Percentiles rank a stretch among this genome's conserved stretches.
phyloP scores from a whole-genome alignment of 2,113 vertebrate genomes.

The Mesocricetus auratus region DNA sequence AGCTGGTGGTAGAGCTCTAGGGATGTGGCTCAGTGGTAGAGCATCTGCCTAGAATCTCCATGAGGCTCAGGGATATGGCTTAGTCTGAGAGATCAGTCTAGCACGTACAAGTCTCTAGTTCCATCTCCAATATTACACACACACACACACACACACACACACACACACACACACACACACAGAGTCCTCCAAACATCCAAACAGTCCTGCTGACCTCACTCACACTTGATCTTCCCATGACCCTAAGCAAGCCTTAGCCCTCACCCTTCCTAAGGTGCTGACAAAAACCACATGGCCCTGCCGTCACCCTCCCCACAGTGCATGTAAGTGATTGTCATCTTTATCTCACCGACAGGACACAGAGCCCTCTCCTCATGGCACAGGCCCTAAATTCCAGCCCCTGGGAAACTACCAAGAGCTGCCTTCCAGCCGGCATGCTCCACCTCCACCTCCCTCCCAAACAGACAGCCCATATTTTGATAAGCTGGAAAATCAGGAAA shows the following conservation, averaged over 20 bases:
- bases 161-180: background rate
- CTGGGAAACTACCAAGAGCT: background rate
- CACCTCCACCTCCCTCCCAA: background rate
- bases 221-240: background rate
- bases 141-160: background rate
- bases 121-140: background rate
- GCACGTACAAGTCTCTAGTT: background rate
- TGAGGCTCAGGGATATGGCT: background rate
- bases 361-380: background rate
- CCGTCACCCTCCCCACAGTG: background rate
- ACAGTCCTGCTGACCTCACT: background rate
- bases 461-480: background rate
- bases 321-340: background rate
- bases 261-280: background rate
- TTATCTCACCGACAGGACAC: slow-evolving; percentile 48
- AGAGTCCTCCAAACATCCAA: background rate
- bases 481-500: background rate
- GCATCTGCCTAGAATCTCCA: background rate
- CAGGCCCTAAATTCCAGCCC: background rate
- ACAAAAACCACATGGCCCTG: slow-evolving; percentile 58
- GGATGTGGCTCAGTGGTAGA: background rate
- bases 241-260: background rate
- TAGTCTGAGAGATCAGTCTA: background rate
- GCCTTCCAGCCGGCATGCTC: background rate
- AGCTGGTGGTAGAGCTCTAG: background rate